Percentiles rank a stretch among this genome's conserved stretches.
Conservation (phyloP, 2,888 invertebrate genomes). For the Sinodicranocentrus sp. region DNA sequence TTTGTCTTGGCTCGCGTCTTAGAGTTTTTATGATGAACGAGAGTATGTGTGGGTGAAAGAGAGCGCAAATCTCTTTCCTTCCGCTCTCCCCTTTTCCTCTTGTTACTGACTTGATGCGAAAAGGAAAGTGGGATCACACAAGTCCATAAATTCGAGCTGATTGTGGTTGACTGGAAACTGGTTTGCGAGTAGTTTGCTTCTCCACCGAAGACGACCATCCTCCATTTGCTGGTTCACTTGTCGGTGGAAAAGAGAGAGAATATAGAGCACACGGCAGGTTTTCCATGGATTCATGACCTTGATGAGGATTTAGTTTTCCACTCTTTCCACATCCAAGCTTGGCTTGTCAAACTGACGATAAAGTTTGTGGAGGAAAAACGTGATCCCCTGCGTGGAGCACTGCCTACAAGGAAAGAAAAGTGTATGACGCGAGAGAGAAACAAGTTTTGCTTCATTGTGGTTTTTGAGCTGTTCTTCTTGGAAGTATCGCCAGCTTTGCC, state of each 20-base stretch:
- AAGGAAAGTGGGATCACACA: constrained; percentile 6
- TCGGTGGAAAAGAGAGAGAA: not conserved
- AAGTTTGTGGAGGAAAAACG: not conserved
- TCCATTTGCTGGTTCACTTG: not conserved
- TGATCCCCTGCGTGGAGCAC: not conserved
- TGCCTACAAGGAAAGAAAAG: too few species aligned
- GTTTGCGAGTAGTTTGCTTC: not conserved
- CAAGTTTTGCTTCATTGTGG: too few species aligned
- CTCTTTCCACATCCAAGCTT: not conserved
- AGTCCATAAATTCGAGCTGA: constrained; percentile 51
- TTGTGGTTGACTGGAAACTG: constrained; percentile 39
- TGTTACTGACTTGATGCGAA: constrained; percentile 4
- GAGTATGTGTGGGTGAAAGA: constrained; percentile 14
- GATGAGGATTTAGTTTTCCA: constrained; percentile 47
- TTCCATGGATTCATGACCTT: constrained; percentile 33
- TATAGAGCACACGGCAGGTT: not conserved
- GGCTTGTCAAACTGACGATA: constrained; percentile 11
- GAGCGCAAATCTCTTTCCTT: constrained; percentile 13
- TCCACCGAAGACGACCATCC: not conserved
- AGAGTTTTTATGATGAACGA: not conserved
- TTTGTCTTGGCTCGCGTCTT: too few species aligned
- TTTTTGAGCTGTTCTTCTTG: too few species aligned
- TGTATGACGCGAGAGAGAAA: too few species aligned
- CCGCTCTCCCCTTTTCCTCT: constrained; percentile 2
- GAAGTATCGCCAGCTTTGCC: too few species aligned